These are phyloP conservation scores for Akabosia matsudoensis DNA, from an alignment of 1,140 invertebrate species.

Conservation along the genomic window DNA sequence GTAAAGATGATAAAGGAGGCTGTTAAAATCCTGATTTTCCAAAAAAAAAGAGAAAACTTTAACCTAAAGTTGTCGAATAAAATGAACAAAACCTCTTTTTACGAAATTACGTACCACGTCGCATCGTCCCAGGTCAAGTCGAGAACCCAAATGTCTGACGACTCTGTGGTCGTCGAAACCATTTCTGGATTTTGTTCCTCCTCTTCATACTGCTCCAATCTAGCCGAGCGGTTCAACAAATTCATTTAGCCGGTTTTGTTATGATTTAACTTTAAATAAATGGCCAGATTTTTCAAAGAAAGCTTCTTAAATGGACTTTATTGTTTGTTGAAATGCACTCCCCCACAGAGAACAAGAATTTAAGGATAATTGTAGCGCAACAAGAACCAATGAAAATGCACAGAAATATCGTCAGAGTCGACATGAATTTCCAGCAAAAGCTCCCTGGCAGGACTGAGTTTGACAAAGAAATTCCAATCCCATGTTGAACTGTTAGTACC, in stretches of 20 bases:
- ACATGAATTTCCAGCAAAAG: background rate
- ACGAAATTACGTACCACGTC: slow-evolving; percentile 26
- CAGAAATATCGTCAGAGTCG: background rate
- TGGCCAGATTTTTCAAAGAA: no score
- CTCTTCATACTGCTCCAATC: no score
- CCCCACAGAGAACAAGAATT: background rate
- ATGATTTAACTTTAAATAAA: no score
- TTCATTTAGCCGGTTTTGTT: background rate
- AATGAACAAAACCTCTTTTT: background rate
- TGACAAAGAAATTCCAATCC: no score
- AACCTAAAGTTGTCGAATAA: background rate
- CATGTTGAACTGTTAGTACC: no score
- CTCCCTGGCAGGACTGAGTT: background rate
- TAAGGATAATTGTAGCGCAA: background rate
- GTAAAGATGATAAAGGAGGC: slow-evolving; percentile 94
- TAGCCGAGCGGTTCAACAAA: no score
- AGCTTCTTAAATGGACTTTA: no score
- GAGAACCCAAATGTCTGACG: slow-evolving; percentile 17
- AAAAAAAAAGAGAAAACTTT: slow-evolving; percentile 17
- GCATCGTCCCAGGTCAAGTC: slow-evolving; percentile 41
- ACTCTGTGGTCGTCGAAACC: background rate
- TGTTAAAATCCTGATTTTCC: slow-evolving; percentile 57
- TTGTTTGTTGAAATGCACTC: background rate
- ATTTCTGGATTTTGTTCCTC: background rate
- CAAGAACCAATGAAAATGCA: background rate